These are phyloP conservation scores for Sterna hirundo DNA, from an alignment of 2,113 vertebrate genomes.

Conservation along the genomic window DNA sequence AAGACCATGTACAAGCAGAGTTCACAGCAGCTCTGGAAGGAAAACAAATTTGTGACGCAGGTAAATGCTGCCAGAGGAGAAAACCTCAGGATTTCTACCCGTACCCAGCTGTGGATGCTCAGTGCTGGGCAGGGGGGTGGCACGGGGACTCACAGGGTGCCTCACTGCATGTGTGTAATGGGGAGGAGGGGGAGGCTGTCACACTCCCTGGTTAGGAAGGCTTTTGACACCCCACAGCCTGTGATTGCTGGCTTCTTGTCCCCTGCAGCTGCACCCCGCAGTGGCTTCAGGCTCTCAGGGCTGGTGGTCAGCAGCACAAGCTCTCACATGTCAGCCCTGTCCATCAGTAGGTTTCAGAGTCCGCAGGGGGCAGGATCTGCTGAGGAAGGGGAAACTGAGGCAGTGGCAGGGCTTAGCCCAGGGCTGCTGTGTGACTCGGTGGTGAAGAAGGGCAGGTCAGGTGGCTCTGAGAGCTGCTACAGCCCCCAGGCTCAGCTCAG, in stretches of 20 bases:
- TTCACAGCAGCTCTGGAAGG: neutral
- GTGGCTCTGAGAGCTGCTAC: neutral
- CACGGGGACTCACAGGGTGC: accelerated
- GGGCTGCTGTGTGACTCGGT: neutral
- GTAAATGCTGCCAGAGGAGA: neutral
- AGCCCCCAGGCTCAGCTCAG: neutral
- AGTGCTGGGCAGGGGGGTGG: accelerated
- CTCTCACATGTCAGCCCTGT: neutral
- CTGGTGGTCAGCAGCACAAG: neutral
- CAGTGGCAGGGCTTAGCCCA: neutral
- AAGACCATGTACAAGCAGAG: neutral
- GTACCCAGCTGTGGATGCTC: accelerated
- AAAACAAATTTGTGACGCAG: conserved; percentile 62
- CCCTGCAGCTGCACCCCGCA: neutral
- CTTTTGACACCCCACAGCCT: accelerated
- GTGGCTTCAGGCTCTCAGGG: neutral
- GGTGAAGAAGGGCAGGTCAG: accelerated
- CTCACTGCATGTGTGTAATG: accelerated
- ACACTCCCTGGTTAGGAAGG: neutral
- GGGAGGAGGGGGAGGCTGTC: accelerated
- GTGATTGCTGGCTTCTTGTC: neutral
- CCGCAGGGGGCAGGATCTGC: accelerated
- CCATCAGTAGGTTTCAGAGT: neutral
- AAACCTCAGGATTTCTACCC: neutral
- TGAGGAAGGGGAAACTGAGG: neutral